A percentile compares a stretch with the other conserved stretches of the same genome.
These are phyloP conservation scores for Pogonocichla stellata DNA, from an alignment of 2,113 vertebrate genomes.

Conservation along the genomic window DNA sequence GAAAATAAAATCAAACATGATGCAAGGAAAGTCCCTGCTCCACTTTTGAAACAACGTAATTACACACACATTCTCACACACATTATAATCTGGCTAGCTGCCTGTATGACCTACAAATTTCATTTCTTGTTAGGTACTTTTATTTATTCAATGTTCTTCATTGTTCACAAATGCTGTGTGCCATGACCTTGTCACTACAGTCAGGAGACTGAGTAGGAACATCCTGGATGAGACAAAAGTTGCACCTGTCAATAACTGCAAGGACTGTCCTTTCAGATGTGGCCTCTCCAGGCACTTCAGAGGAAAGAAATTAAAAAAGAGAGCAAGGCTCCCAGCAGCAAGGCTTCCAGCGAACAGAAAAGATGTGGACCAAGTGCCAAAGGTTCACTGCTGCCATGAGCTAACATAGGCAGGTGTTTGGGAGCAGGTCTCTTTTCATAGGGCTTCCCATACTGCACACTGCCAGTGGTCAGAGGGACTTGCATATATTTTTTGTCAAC, in stretches of 20 bases:
- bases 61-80: background rate
- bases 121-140: background rate
- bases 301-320: background rate
- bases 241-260: background rate
- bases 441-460: background rate
- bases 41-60: constrained; percentile 22
- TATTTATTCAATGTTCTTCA: background rate
- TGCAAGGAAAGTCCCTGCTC: constrained; percentile 32
- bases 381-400: background rate
- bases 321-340: background rate
- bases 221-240: background rate
- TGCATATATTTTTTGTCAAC: background rate
- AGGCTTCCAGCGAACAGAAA: background rate
- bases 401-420: background rate
- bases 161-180: background rate
- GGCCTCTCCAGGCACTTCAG: background rate
- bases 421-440: background rate
- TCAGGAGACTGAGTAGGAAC: background rate
- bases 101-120: background rate
- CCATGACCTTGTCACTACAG: background rate
- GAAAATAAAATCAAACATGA: constrained; percentile 35
- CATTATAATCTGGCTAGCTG: background rate
- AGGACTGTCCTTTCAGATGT: background rate
- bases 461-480: background rate
- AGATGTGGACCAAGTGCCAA: background rate